phyloP scores from a whole-genome alignment of 1,140 invertebrate genomes.

The Magallana angulata region DNA sequence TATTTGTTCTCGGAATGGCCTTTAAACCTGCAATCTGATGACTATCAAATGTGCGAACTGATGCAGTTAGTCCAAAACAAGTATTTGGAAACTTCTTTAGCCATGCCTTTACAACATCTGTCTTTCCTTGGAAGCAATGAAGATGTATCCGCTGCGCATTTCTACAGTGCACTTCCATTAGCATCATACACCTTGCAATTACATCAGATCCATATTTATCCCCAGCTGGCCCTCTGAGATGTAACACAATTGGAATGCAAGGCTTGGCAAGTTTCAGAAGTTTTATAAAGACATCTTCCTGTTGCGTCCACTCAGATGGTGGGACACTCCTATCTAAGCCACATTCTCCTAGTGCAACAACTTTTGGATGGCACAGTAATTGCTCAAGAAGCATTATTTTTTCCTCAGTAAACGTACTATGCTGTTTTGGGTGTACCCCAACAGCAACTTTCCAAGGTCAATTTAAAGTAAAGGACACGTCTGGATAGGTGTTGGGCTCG shows the following conservation, averaged over 20 bases:
- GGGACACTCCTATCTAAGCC: slow-evolving; percentile 10
- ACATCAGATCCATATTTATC: no score
- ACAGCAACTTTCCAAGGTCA: slow-evolving; percentile 44
- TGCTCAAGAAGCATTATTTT: not conserved
- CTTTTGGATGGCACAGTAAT: slow-evolving; percentile 18
- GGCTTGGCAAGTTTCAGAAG: slow-evolving; percentile 15
- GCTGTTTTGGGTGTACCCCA: slow-evolving; percentile 42
- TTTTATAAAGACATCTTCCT: slow-evolving; percentile 24
- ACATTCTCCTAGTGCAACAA: slow-evolving; percentile 37
- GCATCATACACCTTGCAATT: not conserved
- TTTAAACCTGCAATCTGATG: not conserved
- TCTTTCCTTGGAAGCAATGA: not conserved
- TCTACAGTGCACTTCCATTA: slow-evolving; percentile 23
- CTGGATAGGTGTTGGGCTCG: slow-evolving; percentile 42
- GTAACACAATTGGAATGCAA: not conserved
- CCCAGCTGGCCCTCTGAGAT: not conserved
- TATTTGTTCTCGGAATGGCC: not conserved
- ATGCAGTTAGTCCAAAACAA: slow-evolving; percentile 3
- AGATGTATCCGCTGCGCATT: not conserved
- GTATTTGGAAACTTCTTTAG: slow-evolving; percentile 17
- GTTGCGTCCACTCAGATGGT: not conserved
- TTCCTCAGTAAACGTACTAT: not conserved
- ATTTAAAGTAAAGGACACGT: slow-evolving; percentile 11
- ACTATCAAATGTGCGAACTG: no score
- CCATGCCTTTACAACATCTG: not conserved